These are phyloP conservation scores for Dendrolimus pini DNA, from an alignment of 2,888 invertebrate genomes.

Conservation along the genomic window DNA sequence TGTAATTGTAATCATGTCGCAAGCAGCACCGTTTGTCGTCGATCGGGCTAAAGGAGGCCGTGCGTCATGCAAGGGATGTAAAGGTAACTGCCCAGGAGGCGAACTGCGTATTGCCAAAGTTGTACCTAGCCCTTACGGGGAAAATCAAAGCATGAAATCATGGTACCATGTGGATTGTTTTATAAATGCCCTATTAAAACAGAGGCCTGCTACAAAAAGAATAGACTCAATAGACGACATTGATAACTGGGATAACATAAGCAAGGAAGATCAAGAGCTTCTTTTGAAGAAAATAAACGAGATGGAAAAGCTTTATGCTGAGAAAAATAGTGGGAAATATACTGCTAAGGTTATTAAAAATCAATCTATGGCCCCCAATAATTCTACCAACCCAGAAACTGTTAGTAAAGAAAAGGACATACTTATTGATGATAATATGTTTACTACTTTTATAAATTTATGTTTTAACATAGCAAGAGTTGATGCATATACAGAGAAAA, in stretches of 20 bases:
- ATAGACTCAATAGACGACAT: slow-evolving; percentile 88
- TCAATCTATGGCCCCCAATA: slow-evolving; percentile 21
- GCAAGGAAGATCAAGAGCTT: slow-evolving; percentile 80
- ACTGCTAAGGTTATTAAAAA: slow-evolving; percentile 55
- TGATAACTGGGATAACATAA: slow-evolving; percentile 83
- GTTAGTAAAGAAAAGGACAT: slow-evolving; percentile 16
- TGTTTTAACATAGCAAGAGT: slow-evolving; percentile 87
- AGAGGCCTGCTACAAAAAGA: slow-evolving; percentile 87
- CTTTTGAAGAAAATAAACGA: slow-evolving; percentile 80
- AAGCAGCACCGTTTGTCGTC: slow-evolving; percentile 74
- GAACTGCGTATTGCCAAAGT: slow-evolving; percentile 86
- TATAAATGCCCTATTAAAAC: slow-evolving; percentile 86
- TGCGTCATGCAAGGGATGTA: slow-evolving; percentile 92
- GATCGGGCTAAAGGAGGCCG: slow-evolving; percentile 89
- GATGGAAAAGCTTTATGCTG: slow-evolving; percentile 71
- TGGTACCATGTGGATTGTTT: slow-evolving; percentile 90
- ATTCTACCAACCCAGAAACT: slow-evolving; percentile 7
- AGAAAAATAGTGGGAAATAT: slow-evolving; percentile 69
- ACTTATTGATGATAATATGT: slow-evolving; percentile 79
- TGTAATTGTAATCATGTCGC: slow-evolving; percentile 16
- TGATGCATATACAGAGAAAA: slow-evolving; percentile 89
- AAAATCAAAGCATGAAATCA: slow-evolving; percentile 85
- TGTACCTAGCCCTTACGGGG: slow-evolving; percentile 85
- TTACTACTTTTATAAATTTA: slow-evolving; percentile 85
- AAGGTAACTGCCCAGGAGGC: slow-evolving; percentile 84